Base-by-base conservation (phyloP, 2,888 invertebrate genomes). In the Epistrophe grossulariae region DNA sequence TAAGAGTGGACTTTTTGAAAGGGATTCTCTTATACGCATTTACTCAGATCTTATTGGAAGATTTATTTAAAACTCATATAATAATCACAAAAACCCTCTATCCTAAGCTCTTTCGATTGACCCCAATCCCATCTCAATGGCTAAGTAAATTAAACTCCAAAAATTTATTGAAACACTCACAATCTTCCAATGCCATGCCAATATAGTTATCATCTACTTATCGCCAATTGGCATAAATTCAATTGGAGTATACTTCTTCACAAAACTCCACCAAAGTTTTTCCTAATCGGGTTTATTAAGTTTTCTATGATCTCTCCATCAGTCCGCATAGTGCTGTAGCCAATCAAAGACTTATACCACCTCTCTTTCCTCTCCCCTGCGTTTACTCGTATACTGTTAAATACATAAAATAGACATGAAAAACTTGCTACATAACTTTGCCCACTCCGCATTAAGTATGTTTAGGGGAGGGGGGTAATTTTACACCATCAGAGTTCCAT, bases 271-370 rank as follows among this genome's bases (percentile, higher is more conserved):
- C 52, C 55, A 74, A 79, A 82, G 35, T 85, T 79, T 31, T 71
- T 35, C 38, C 74, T 85, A 81, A 85, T 82, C 78, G 81, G 73
- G 60, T 85, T 85, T 79, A 74, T 85, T 79, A 71, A 85, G 74
- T 85, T 81, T 57, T 52, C 72, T 50, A 85, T 79, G 85, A 85
- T 85, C 79, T 72, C 35, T 24, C n/a, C n/a, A n/a, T 68, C 50
- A 40, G 43, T 76, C 57, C 35, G 15, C 55, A 40, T 55, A 48
- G 52, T 48, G n/a, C n/a, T n/a, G 13, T 31, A 68, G 31, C 72
- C 72, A 80, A 81, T 84, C 72, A 57, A 45, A 78, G 55, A 31
- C 10, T 70, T 70, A 55, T 19, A 50, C n/a, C 50, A 5, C 8
- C 48, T 24, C 15, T 6, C 7, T 35, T 68, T 31, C 35, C 31